Base-by-base conservation (phyloP, 23 tunicate species). In the Ascidia mentula region DNA sequence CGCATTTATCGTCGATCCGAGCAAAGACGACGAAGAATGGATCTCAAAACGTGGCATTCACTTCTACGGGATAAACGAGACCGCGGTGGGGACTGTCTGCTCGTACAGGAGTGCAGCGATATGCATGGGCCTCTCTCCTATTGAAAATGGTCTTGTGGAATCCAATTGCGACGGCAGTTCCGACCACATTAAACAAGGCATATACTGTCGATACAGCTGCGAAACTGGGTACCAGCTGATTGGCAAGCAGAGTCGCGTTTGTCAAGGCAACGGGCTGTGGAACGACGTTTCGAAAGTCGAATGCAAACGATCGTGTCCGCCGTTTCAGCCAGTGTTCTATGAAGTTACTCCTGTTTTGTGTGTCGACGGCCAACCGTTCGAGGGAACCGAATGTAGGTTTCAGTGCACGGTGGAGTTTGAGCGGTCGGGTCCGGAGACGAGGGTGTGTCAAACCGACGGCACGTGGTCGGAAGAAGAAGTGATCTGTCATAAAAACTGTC, bases 401-500 rank as follows among this genome's bases (percentile, higher is more conserved):
- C 17, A 18, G 31, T 84, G 88, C 65, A 45, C 38, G n/a, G 8
- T 26, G 22, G 30, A 31, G 7, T 81, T 72, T 40, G 28, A 36
- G 24, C 42, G 13, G 0, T 31, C 69, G 6, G 85, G 85, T 12
- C 34, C 45, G 31, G 26, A 24, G 6, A 8, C 39, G 2, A 12
- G 69, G 69, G 39, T 72, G 31, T 81, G 80, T 69, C 60, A 40
- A 36, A 34, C 40, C 17, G 46, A 38, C 37, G 88, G 81, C 20
- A 36, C 31, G 36, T 84, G 88, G 88, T 61, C 75, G 18, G 81
- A 80, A 1, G 81, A 34, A 0, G 32, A 65, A 8, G 38, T 34
- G 0, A 53, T 77, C 31, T 84, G 88, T 60, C 65, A 76, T 53
- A 76, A 84, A 37, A 31, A 28, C 40, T 84, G 88, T 36, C 74